A percentile compares a stretch with the other conserved stretches of the same genome.
Conservation (phyloP, 2,797 vertebrate genomes). For the Gymnothorax reevesii region DNA sequence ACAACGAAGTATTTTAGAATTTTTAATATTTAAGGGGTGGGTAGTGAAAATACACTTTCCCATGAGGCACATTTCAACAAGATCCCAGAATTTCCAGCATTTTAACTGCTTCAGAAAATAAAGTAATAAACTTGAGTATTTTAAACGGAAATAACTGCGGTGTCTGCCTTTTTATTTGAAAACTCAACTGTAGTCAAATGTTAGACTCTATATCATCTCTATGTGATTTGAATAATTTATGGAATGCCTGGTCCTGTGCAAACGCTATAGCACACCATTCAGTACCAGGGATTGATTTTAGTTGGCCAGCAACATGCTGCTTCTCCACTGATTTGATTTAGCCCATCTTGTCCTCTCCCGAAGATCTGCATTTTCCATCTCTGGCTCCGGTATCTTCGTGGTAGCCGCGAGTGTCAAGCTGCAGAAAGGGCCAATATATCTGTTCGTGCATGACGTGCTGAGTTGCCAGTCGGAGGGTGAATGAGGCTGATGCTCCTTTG, state of each 20-base stretch:
- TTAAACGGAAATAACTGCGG: constrained; percentile 25
- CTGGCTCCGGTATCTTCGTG: constrained; percentile 41
- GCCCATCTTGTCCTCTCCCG: constrained; percentile 53
- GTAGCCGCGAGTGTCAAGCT: constrained; percentile 40
- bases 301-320: constrained; percentile 56
- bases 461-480: constrained; percentile 72
- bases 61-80: constrained; percentile 71
- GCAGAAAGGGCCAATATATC: constrained; percentile 51
- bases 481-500: constrained; percentile 98
- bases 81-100: constrained; percentile 65
- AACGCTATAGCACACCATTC: constrained; percentile 16
- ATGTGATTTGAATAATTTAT: not conserved
- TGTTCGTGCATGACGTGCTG: constrained; percentile 56
- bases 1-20: constrained; percentile 66
- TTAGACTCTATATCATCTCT: not conserved
- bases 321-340: constrained; percentile 45
- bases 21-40: constrained; percentile 69
- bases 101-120: constrained; percentile 74
- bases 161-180: constrained; percentile 6
- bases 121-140: constrained; percentile 69
- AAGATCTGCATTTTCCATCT: constrained; percentile 51
- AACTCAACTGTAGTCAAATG: constrained; percentile 19
- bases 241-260: constrained; percentile 14
- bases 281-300: constrained; percentile 39
- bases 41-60: constrained; percentile 77